Evolutionary conservation across 2,797 vertebrate genomes (phyloP), one percentile per base, ranked within the genome.

Genomic region (Helicolenus hilgendorfi): DNA sequence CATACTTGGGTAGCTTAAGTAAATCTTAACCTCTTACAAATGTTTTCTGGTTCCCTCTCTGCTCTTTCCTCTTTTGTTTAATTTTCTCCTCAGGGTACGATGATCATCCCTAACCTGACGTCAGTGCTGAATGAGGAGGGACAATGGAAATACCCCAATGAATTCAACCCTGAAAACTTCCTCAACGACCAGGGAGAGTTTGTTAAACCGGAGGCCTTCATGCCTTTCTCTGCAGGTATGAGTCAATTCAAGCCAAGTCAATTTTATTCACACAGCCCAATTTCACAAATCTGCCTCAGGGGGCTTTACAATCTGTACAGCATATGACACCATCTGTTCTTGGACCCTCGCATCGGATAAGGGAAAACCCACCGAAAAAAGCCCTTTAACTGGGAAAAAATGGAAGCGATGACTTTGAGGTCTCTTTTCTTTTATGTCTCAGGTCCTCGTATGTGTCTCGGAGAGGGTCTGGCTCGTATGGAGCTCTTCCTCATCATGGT

Each of bases 91-190:
- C 67, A 97, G 97, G 96, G 95, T 11, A 97, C 95, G 1, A 3
- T 96, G 11, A 92, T 97, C 74, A 97, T 97, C 73, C 95, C 96
- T 15, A 97, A 97, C 76, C 73, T 97, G 70, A 27, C 49, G 0
- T 96, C 97, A 11, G 87, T 95, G 7, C 79, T 97, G 38, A 80
- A 2, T 4, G 96, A 97, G 58, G 96, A 97, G 10, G 92, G 87
- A n/a, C 92, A 97, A 53, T 97, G 97, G 96, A 97, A 96, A 79
- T 96, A 75, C 69, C 96, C 97, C 26, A 83, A 92, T 77, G 92
- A 96, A 38, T 98, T 98, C 81, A 97, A 97, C 38, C 96, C 96
- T 15, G 92, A 90, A 27, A 97, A 97, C 90, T 97, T 98, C 87
- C 94, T 97, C 2, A 93, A 96, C 55, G 92, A 97, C 13, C 11